Evolutionary conservation across 2,888 invertebrate genomes (phyloP).

Genomic region (Gari tellinella): DNA sequence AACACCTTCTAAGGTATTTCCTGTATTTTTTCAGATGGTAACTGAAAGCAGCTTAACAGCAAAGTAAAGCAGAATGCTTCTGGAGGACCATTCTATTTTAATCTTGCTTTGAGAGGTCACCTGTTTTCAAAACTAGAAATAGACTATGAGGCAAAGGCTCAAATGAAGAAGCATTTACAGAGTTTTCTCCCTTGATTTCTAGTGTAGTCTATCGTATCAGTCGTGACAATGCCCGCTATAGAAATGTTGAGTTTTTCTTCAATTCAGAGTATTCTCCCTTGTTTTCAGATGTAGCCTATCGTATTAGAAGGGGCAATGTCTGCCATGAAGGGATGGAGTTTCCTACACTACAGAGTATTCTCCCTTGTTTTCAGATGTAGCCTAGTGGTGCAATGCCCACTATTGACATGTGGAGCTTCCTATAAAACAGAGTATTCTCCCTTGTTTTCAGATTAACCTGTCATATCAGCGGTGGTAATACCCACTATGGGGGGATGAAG

Average conservation of each 20-base stretch:
- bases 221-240: constrained; percentile 65
- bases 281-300: constrained; percentile 65
- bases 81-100: too few relatives aligned
- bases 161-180: constrained; percentile 90
- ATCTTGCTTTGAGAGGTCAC: too few relatives aligned
- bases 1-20: too few relatives aligned
- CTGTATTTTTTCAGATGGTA: too few relatives aligned
- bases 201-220: constrained; percentile 67
- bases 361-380: constrained; percentile 55
- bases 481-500: constrained; percentile 86
- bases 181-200: constrained; percentile 80
- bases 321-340: constrained; percentile 87
- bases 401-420: constrained; percentile 90
- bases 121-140: too few relatives aligned
- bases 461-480: constrained; percentile 65
- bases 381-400: too few relatives aligned
- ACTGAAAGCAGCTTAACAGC: too few relatives aligned
- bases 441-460: too few relatives aligned
- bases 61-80: too few relatives aligned
- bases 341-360: constrained; percentile 88
- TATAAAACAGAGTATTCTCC: constrained; percentile 88
- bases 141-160: too few relatives aligned
- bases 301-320: constrained; percentile 64
- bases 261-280: constrained; percentile 85
- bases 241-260: constrained; percentile 89